phyloP scores from a whole-genome alignment of 2,797 vertebrate genomes.

The Salarias fasciatus region DNA sequence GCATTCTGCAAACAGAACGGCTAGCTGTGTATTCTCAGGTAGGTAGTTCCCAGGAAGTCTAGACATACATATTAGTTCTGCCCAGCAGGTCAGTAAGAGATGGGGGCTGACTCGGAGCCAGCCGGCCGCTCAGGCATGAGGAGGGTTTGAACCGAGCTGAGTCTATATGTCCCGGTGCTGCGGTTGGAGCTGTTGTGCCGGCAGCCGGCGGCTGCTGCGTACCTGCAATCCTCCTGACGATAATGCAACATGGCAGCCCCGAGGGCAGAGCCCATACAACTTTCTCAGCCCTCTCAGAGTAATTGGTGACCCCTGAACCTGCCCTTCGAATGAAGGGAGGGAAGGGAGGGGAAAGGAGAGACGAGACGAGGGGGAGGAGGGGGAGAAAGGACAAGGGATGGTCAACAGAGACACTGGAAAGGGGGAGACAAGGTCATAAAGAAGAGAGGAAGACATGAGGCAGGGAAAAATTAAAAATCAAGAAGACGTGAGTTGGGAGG shows the following conservation, averaged over 20 bases:
- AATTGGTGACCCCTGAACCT: constrained; percentile 89
- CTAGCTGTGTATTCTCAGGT: constrained; percentile 43
- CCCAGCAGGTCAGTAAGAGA: constrained; percentile 66
- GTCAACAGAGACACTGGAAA: constrained; percentile 69
- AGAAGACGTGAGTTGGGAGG: constrained; percentile 58
- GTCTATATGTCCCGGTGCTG: constrained; percentile 49
- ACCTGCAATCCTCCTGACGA: constrained; percentile 81
- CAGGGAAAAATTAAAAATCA: constrained; percentile 53
- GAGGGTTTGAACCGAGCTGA: constrained; percentile 57
- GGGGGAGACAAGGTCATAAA: constrained; percentile 58
- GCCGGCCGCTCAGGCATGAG: constrained; percentile 67
- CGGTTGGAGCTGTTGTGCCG: constrained; percentile 60
- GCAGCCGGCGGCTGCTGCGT: constrained; percentile 66
- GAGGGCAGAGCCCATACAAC: constrained; percentile 84
- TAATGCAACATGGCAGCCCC: constrained; percentile 89
- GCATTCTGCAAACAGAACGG: constrained; percentile 30
- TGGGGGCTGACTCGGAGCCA: constrained; percentile 54
- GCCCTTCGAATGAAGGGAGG: constrained; percentile 79
- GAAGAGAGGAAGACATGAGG: constrained; percentile 63
- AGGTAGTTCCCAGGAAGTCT: constrained; percentile 61
- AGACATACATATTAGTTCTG: constrained; percentile 72
- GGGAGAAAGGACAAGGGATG: constrained; percentile 58
- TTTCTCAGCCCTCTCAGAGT: constrained; percentile 87
- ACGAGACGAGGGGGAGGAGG: constrained; percentile 36
- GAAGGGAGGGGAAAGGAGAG: constrained; percentile 54